Evolutionary conservation across 2,113 vertebrate genomes (phyloP), one percentile per base, ranked within the genome.

Genomic region (Osmerus mordax): DNA sequence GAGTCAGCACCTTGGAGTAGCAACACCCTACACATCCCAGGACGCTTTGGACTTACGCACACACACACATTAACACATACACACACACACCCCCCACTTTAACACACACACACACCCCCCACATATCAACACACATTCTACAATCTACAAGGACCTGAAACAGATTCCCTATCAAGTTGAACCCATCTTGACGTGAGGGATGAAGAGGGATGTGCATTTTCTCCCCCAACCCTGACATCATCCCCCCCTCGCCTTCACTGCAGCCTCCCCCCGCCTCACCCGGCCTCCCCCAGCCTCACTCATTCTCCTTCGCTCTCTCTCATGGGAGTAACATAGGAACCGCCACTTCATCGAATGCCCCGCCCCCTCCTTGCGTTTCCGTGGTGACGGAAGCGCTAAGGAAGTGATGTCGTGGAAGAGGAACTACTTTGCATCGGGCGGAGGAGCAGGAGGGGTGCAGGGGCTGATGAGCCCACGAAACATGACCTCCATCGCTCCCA

Each of bases 401-500:
- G 81, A 83, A 79, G 89, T 78, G 84, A 93, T 92, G 91, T 92
- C 90, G 87, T 91, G 90, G 90, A 91, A 91, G 83, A 86, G 90
- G 83, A 91, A 91, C 89, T 91, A 91, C 85, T 91, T 91, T 87
- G 90, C 90, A 18, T 91, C 90, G 13, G 89, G 90, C 59, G 77
- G 87, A 6, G 84, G 86, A 82, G 83, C 78, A 5, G 82, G 85
- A 75, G 79, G 78, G 74, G 79, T 84, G 74, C 89, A 86, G 83
- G 89, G 88, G 79, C 83, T 89, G 84, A 85, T 84, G 74, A 87
- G 75, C 84, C 95, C 96, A 76, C 91, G 94, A 67, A 96, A 90
- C 81, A 94, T 94, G 84, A 94, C 93, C 28, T 98, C 96, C 75
- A 96, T 98, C 73, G 96, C 96, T 80, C 95, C 96, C 56, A 97